A percentile compares a stretch with the other conserved stretches of the same genome.
Evolutionary conservation across 1,140 invertebrate species (phyloP).

Genomic region (Musca vetustissima): DNA sequence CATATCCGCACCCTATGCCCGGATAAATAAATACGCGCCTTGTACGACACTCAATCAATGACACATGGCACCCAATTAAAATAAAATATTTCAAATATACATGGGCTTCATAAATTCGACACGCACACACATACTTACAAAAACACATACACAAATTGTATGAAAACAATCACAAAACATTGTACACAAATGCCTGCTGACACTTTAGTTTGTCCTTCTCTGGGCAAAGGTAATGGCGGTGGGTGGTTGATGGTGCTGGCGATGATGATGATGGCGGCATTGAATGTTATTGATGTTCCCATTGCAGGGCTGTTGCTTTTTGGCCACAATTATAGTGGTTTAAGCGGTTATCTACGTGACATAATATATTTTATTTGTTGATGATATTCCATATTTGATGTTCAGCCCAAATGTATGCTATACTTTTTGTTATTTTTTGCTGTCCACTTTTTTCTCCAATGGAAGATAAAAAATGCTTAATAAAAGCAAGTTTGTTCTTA

Average conservation of each 20-base stretch:
- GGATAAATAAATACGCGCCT: too few species aligned
- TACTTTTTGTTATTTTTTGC: too few species aligned
- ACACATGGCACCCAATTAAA: constrained; percentile 18
- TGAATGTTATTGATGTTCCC: too few species aligned
- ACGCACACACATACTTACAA: neutral
- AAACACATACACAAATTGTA: neutral
- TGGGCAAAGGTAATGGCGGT: too few species aligned
- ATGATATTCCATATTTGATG: too few species aligned
- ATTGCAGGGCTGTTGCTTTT: neutral
- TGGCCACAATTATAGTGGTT: constrained; percentile 19
- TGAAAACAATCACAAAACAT: neutral
- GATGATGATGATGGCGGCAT: too few species aligned
- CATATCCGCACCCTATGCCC: too few species aligned
- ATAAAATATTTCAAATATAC: neutral
- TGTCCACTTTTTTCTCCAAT: too few species aligned
- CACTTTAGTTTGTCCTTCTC: neutral
- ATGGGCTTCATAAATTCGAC: neutral
- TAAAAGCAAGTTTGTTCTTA: too few species aligned
- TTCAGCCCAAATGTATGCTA: too few species aligned
- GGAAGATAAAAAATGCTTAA: too few species aligned
- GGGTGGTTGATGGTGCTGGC: too few species aligned
- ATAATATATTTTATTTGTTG: constrained; percentile 1
- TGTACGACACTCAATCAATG: constrained; percentile 2
- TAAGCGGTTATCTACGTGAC: constrained; percentile 15
- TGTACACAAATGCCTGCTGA: neutral